Percentiles rank a stretch among this genome's conserved stretches.
phyloP scores from a whole-genome alignment of 2,797 vertebrate genomes.

The Scomberomorus guttatus region DNA sequence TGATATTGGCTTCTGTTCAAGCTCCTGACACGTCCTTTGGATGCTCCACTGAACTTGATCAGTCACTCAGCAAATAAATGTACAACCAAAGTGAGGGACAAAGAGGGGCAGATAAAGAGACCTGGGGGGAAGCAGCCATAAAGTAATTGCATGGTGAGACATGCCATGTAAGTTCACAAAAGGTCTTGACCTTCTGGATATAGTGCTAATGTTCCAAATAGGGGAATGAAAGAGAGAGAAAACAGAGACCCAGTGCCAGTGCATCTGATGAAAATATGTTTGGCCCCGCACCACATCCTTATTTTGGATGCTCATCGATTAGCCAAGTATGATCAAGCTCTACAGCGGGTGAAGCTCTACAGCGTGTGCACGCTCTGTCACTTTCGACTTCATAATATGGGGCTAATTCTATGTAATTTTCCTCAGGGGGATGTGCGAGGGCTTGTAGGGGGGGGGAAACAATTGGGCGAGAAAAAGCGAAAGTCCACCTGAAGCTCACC shows the following conservation, averaged over 20 bases:
- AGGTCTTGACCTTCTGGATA: constrained; percentile 32
- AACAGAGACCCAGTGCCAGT: constrained; percentile 33
- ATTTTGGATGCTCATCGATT: constrained; percentile 65
- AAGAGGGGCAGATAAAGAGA: constrained; percentile 40
- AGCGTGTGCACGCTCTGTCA: constrained; percentile 40
- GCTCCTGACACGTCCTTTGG: constrained; percentile 74
- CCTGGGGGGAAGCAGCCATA: constrained; percentile 29
- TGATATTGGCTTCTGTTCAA: constrained; percentile 80
- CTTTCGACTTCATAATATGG: constrained; percentile 7
- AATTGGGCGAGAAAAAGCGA: constrained; percentile 37
- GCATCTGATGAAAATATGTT: constrained; percentile 75
- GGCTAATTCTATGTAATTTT: constrained; percentile 56
- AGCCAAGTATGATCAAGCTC: constrained; percentile 62
- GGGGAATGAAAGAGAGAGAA: constrained; percentile 33
- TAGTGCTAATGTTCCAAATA: constrained; percentile 44
- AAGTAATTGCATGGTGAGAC: constrained; percentile 45
- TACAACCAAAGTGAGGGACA: constrained; percentile 76
- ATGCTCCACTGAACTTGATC: constrained; percentile 83
- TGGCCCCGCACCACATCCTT: constrained; percentile 49
- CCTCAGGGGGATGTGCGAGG: constrained; percentile 37
- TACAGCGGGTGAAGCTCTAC: constrained; percentile 56
- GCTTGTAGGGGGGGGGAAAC: constrained; percentile 16
- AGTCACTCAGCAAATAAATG: constrained; percentile 83
- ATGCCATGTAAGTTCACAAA: constrained; percentile 11
- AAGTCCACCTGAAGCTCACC: constrained; percentile 77